Evolutionary conservation across 2,797 vertebrate species (phyloP), one percentile per base, ranked within the genome.

Genomic region (Sebastes ruberrimus): DNA sequence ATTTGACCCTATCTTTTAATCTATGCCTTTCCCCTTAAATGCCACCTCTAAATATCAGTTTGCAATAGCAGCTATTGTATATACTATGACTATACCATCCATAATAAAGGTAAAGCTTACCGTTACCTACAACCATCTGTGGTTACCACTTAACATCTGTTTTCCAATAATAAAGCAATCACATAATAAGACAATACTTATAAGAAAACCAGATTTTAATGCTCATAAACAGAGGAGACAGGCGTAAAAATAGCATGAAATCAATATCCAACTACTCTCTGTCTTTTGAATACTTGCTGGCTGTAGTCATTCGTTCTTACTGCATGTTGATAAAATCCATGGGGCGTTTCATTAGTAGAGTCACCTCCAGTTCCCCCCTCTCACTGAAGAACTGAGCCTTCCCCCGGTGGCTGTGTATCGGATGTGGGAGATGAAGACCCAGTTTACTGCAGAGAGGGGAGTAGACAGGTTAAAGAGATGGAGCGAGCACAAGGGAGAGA

Each of bases 341-440:
- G 10, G 95, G 93, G 74, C 95, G 96, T 67, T 95, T 95, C 85
- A 97, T 85, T 25, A 92, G 88, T 28, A 98, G 82, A 23, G 96
- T 97, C 90, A 99, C 94, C 95, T 99, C 96, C 80, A 99, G 94
- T 32, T 94, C 95, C 77, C 95, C 94, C 62, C 88, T 92, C 60
- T 98, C 97, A 1, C 89, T 86, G 56, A 94, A 90, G 89, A 98
- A 98, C 62, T 86, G 87, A 67, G 97, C 98, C 86, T 91, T 98
- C 4, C 96, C 97, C 52, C 91, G 94, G 25, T 90, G 90, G 71
- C 85, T 92, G 87, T 97, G 95, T 27, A 97, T 94, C 1, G 93
- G 93, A 69, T 98, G 94, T 18, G 98, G 98, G 27, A 99, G 95
- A 75, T 97, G 97, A 68, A 99, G 91, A 77, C 97, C 95, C 59